These are phyloP conservation scores for Gadopsis marmoratus DNA, from an alignment of 2,797 vertebrate species.

Conservation along the genomic window DNA sequence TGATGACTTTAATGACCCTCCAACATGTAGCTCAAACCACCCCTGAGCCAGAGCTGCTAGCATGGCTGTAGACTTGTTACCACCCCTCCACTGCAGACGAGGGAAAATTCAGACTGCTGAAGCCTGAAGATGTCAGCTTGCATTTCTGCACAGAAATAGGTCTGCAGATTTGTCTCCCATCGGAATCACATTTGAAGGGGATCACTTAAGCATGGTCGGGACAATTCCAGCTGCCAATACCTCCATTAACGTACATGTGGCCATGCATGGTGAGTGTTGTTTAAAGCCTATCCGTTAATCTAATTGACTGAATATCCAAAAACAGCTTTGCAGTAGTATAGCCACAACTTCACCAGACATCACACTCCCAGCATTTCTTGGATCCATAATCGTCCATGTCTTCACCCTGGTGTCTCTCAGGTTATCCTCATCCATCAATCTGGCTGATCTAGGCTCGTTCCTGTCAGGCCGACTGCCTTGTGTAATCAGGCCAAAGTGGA, in stretches of 20 bases:
- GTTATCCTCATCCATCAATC: conserved; percentile 56
- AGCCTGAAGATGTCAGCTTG: background rate
- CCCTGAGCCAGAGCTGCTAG: too few relatives aligned
- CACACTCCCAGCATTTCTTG: conserved; percentile 2
- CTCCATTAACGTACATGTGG: too few relatives aligned
- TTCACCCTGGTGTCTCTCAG: conserved; percentile 30
- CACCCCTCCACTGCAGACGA: background rate
- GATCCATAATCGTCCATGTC: background rate
- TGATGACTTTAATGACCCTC: background rate
- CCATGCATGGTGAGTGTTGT: background rate
- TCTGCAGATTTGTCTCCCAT: background rate
- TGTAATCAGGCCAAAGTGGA: conserved; percentile 62
- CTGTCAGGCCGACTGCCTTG: conserved; percentile 30
- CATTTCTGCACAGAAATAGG: background rate
- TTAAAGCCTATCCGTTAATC: background rate
- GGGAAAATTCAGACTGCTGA: background rate
- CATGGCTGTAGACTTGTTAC: too few relatives aligned
- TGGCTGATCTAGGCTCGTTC: conserved; percentile 35
- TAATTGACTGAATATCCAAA: background rate
- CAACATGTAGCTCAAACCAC: background rate
- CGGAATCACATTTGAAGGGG: background rate
- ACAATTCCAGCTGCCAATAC: background rate
- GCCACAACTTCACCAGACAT: background rate
- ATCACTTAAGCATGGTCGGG: background rate
- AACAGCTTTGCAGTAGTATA: background rate